These are phyloP conservation scores for Rhabdornis inornatus DNA, from an alignment of 2,113 vertebrate species.

Conservation along the genomic window DNA sequence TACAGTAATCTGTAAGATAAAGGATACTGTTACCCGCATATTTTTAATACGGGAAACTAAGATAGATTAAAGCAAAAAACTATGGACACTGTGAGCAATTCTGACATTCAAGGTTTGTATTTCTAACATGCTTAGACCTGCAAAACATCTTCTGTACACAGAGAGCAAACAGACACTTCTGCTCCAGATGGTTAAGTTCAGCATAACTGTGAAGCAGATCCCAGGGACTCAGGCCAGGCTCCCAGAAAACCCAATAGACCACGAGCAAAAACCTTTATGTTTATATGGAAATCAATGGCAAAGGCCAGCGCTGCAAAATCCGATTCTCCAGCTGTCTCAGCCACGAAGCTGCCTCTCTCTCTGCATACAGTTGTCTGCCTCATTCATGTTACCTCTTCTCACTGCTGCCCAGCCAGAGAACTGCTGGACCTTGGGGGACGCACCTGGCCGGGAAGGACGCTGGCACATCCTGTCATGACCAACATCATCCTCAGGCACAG, in stretches of 20 bases:
- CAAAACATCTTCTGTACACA: background rate
- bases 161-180: background rate
- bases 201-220: background rate
- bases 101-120: background rate
- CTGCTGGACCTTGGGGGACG: background rate
- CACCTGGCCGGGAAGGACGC: fast-evolving
- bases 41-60: background rate
- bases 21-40: background rate
- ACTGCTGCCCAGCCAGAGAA: background rate
- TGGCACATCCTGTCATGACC: fast-evolving
- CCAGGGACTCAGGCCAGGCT: background rate
- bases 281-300: fast-evolving
- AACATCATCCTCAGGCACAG: background rate
- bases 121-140: background rate
- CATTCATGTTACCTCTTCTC: fast-evolving
- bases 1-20: background rate
- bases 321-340: background rate
- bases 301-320: background rate
- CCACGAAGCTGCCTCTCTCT: background rate
- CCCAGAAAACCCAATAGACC: background rate
- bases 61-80: background rate
- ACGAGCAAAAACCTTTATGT: fast-evolving
- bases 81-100: fast-evolving
- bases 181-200: background rate
- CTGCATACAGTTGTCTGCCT: fast-evolving